These are phyloP conservation scores for Helleia helle DNA, from an alignment of 2,888 invertebrate species.

Conservation along the genomic window DNA sequence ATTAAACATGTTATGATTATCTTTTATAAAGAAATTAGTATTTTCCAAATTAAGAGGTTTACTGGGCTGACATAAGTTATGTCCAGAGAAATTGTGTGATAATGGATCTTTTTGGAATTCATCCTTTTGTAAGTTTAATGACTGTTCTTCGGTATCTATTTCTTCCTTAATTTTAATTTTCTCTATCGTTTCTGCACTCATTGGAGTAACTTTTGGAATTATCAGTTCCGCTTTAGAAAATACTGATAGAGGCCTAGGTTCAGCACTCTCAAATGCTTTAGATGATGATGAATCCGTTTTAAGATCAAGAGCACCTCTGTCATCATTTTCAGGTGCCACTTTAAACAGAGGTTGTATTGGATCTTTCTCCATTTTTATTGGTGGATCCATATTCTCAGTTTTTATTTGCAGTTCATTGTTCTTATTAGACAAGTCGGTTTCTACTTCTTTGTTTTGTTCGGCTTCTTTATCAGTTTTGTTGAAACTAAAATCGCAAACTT, in stretches of 20 bases:
- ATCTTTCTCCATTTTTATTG: conserved; percentile 56
- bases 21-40: conserved; percentile 64
- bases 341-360: conserved; percentile 44
- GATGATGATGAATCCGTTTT: conserved; percentile 47
- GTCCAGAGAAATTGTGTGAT: conserved; percentile 55
- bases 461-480: conserved; percentile 59
- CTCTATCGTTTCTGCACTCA: conserved; percentile 63
- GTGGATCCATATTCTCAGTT: conserved; percentile 45
- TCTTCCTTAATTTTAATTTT: conserved; percentile 70
- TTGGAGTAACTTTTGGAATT: conserved; percentile 74
- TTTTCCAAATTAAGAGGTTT: conserved; percentile 63
- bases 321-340: conserved; percentile 46
- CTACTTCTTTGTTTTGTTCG: conserved; percentile 52
- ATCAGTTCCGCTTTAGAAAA: conserved; percentile 76
- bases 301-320: conserved; percentile 49
- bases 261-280: conserved; percentile 43
- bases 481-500: conserved; percentile 65
- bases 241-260: conserved; percentile 40
- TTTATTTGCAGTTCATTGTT: conserved; percentile 49
- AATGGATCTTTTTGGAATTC: conserved; percentile 63
- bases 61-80: conserved; percentile 45
- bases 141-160: conserved; percentile 59
- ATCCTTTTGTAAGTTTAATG: conserved; percentile 55
- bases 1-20: conserved; percentile 55
- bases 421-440: conserved; percentile 40